Percentiles rank a stretch among this genome's conserved stretches.
These are phyloP conservation scores for Leuciscus idus DNA, from an alignment of 2,113 vertebrate species.

Conservation along the genomic window DNA sequence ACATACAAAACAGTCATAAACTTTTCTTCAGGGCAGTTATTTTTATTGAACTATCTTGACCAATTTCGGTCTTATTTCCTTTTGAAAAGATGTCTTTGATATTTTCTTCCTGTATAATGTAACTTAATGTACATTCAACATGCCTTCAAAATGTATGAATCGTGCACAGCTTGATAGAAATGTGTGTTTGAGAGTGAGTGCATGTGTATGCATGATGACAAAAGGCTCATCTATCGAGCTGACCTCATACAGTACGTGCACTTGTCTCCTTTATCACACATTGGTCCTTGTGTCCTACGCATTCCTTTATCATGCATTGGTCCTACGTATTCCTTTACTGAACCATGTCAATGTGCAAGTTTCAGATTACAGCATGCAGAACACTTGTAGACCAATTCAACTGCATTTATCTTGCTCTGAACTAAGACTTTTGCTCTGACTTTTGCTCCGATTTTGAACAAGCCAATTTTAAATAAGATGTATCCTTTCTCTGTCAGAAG, in stretches of 20 bases:
- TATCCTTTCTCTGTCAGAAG: background rate
- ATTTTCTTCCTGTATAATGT: constrained; percentile 9
- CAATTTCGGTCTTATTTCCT: constrained; percentile 4
- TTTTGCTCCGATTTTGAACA: too few species aligned
- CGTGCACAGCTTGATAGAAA: background rate
- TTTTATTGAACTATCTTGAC: constrained; percentile 13
- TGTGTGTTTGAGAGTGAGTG: background rate
- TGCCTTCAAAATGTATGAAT: background rate
- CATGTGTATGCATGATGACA: background rate
- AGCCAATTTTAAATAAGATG: background rate
- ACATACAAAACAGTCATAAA: background rate
- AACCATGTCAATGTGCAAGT: background rate
- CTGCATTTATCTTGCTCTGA: background rate
- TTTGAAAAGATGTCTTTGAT: constrained; percentile 27
- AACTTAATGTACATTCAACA: background rate
- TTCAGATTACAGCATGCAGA: background rate
- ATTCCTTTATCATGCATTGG: background rate
- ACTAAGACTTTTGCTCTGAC: background rate
- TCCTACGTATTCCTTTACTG: background rate
- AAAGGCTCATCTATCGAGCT: background rate
- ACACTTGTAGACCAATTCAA: background rate
- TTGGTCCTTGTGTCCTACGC: background rate
- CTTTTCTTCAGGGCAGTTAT: background rate
- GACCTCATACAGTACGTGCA: background rate
- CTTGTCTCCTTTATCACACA: constrained; percentile 4